Base-by-base conservation (phyloP, 2,113 vertebrate genomes). In the Takifugu bimaculatus region DNA sequence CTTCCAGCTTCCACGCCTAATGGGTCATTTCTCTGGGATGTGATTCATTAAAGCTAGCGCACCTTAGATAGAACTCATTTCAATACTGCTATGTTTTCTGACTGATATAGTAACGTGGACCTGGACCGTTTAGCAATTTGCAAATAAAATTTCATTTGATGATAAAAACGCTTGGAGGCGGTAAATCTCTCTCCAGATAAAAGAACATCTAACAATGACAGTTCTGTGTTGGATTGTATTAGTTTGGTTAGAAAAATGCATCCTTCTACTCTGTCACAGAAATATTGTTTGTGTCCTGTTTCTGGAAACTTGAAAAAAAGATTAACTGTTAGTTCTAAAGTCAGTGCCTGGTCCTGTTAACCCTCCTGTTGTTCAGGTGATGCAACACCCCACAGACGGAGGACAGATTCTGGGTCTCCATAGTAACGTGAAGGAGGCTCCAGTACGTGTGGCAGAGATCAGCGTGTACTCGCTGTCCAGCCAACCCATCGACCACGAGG, bases 401-500 rank as follows among this genome's bases (percentile, higher is more conserved):
- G 90, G 88, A 28, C 91, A 90, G 86, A 88, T 90, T 47, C 85
- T 92, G 25, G 88, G 88, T 85, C 91, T 92, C 81, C 89, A 92
- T 80, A 90, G 88, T 88, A 92, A 91, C 83, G 86, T 88, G 78
- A 92, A 92, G 75, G 90, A 91, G 56, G 85, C 87, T 2, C 88
- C 90, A 9, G 81, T 90, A 20, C 88, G 91, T 32, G 88, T 90
- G 74, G 91, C 91, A 2, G 91, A 92, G 83, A 92, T 92, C 85
- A 92, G 90, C 45, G 89, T 92, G 71, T 90, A 83, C 75, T 91
- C 91, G 32, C 88, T 92, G 45, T 92, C 91, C 68, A 92, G 91
- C 78, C 91, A 92, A 63, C 91, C 91, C 53, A 92, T 92, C 44
- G 91, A 92, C 87, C 90, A 92, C 39, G 91, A 92, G 77, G 89